Base-by-base conservation (phyloP, 2,888 invertebrate genomes). In the Drosophila limbata region DNA sequence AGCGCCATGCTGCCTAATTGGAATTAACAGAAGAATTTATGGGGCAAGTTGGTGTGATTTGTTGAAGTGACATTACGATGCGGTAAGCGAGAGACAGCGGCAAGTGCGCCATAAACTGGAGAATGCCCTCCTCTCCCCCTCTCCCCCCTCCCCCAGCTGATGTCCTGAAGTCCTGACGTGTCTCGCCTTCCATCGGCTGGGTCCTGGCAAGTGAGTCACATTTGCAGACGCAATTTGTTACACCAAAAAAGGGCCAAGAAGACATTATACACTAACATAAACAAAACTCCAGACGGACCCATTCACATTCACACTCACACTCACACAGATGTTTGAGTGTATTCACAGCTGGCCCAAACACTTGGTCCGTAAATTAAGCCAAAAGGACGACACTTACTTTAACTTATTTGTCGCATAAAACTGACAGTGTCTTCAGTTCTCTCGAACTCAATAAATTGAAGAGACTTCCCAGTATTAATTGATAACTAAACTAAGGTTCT, bases 11-110 rank as follows among this genome's bases (percentile, higher is more conserved):
- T 90, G 88, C 89, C 91, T 91, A 91, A 91, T 91, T 91, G 91
- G 91, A 90, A 91, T 91, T 91, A 91, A 91, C 91, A 89, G 86
- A 82, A 83, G 85, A 91, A 91, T 91, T 91, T 91, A 91, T 91
- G 84, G 91, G 81, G 74, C 84, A 91, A 91, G 83, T 89, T 84
- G 84, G 89, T 91, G 90, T 91, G 91, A 91, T 91, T 91, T 91
- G 91, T 91, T 91, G 88, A 90, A 89, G 88, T 86, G 87, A 89
- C 89, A 89, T 90, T 90, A 88, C 86, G 81, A 86, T 85, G 84
- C 86, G 89, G 84, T 86, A 85, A 89, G 73, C 77, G 82, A 71
- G 64, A 60, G 74, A 74, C 61, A 64, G 52, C 63, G 52, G 62
- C 79, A 73, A 81, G 77, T 79, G 79, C 67, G 70, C 53, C 81